Base-by-base conservation (phyloP, 2,797 vertebrate genomes). In the Alca torda region DNA sequence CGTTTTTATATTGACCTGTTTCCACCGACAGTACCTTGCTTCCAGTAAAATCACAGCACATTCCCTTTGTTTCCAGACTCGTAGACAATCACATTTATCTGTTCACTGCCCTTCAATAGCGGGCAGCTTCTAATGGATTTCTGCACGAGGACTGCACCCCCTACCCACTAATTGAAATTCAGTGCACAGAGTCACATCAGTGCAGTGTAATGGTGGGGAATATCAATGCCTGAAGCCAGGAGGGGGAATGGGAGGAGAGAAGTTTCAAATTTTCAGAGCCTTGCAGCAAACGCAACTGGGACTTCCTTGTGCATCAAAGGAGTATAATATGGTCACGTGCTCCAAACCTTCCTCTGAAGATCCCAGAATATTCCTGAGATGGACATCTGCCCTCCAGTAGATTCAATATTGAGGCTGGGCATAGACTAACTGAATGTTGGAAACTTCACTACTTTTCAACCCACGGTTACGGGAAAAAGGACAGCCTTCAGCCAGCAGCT, bases 151-250 rank as follows among this genome's bases (percentile, higher is more conserved):
- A 65, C 86, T 5, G 4, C 84, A 72, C 88, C 94, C 90, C 90
- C 75, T 89, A 43, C 80, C 43, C 74, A 51, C 85, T 96, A 56
- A 96, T 97, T 97, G 91, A 97, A 93, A 97, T 95, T 83, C 93
- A 90, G 75, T 6, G 50, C 95, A 94, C 93, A 68, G 87, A 89
- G 54, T 39, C 86, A 87, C 82, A 74, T 92, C 95, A 93, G 67
- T 60, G 73, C 93, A 85, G 77, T 16, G 39, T 46, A 74, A 7
- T 94, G 95, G 96, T 70, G 72, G 79, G 78, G 97, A 96, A 97
- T 97, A 90, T 67, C 93, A 97, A 96, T 95, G 95, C 46, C 43
- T 7, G 14, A 67, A 92, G 68, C 24, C 78, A 41, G 87, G 64
- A 83, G n/a, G n/a, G 30, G n/a, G 60, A 95, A 30, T 0, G 2